Evolutionary conservation across 2,888 invertebrate species (phyloP).

Genomic region (Drosophila leonis): DNA sequence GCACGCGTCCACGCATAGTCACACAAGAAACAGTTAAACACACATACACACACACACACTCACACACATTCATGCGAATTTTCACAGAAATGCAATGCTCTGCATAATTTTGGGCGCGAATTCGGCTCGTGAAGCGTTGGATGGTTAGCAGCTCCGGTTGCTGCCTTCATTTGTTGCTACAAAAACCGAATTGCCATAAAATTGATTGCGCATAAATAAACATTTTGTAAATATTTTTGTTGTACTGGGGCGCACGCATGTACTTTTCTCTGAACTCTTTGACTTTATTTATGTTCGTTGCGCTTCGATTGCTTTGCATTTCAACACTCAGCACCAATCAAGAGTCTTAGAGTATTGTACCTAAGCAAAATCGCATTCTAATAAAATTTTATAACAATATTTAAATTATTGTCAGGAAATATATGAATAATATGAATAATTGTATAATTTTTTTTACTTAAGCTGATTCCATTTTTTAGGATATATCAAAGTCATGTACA

Average conservation of each 20-base stretch:
- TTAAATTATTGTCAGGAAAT: neutral
- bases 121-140: conserved; percentile 37
- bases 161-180: conserved; percentile 44
- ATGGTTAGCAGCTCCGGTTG: conserved; percentile 17
- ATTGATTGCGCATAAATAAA: conserved; percentile 80
- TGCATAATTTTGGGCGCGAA: conserved; percentile 66
- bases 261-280: conserved; percentile 45
- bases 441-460: neutral
- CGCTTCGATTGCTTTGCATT: conserved; percentile 43
- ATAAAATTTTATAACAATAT: neutral
- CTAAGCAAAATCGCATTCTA: neutral
- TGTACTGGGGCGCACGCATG: conserved; percentile 3
- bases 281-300: conserved; percentile 46
- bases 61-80: neutral
- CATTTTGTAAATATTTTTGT: conserved; percentile 61
- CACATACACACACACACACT: conserved; percentile 18
- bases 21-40: conserved; percentile 34
- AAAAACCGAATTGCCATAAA: conserved; percentile 72
- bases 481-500: neutral
- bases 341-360: neutral
- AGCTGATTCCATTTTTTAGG: neutral
- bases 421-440: neutral
- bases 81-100: conserved; percentile 36
- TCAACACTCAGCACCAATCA: conserved; percentile 23
- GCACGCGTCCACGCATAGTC: conserved; percentile 27